Evolutionary conservation across 2,888 invertebrate genomes (phyloP).

Genomic region (Terebella lapidaria): DNA sequence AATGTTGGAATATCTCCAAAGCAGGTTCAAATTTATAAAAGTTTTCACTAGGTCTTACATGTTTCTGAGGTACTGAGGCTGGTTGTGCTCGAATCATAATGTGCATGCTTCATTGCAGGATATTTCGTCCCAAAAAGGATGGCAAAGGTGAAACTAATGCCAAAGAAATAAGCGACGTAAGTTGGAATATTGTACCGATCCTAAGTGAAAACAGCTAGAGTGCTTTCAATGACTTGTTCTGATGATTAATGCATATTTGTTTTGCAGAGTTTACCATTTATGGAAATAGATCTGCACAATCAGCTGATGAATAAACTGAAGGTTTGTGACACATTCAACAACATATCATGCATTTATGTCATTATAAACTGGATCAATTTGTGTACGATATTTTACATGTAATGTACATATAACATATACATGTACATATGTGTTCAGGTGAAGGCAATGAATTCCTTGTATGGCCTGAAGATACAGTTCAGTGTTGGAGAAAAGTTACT

Average conservation of each 20-base stretch:
- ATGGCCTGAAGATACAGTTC: slow-evolving; percentile 75
- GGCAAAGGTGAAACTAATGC: slow-evolving; percentile 69
- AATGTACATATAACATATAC: background rate
- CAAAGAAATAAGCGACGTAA: slow-evolving; percentile 76
- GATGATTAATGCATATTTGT: background rate
- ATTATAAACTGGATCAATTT: too few species aligned
- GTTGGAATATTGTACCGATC: slow-evolving; percentile 22
- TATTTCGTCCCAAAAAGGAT: slow-evolving; percentile 70
- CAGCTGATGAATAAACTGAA: slow-evolving; percentile 83
- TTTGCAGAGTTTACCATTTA: slow-evolving; percentile 57
- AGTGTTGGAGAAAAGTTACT: slow-evolving; percentile 83
- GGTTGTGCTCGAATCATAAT: too few species aligned
- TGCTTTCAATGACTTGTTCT: background rate
- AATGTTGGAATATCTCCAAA: too few species aligned
- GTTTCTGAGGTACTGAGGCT: too few species aligned
- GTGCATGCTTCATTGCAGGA: slow-evolving; percentile 47
- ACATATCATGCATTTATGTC: too few species aligned
- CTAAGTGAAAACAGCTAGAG: too few species aligned
- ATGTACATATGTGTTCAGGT: slow-evolving; percentile 51
- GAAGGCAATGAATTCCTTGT: slow-evolving; percentile 91
- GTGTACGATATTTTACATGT: background rate
- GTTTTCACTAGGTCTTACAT: too few species aligned
- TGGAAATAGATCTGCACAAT: slow-evolving; percentile 92
- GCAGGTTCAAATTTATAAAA: too few species aligned
- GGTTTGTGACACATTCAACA: too few species aligned